phyloP scores from a whole-genome alignment of 2,113 vertebrate genomes.

The Melanostigma gelatinosum region DNA sequence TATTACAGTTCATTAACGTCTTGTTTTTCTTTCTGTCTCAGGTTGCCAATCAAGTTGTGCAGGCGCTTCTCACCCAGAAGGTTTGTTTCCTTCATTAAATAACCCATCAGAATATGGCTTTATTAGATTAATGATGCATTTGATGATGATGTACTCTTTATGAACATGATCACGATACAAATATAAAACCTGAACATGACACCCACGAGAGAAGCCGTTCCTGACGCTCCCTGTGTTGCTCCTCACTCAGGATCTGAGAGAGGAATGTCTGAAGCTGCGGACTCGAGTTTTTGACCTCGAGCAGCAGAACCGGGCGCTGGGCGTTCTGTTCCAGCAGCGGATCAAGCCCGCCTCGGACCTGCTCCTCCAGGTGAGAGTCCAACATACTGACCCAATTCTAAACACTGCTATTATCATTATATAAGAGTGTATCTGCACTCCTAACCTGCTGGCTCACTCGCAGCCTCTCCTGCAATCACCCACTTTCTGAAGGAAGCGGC shows the following conservation, averaged over 20 bases:
- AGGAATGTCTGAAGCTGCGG: constrained; percentile 92
- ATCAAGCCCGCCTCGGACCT: constrained; percentile 90
- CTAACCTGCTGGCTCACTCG: not conserved
- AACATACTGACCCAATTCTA: not conserved
- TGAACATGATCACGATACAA: too few species aligned
- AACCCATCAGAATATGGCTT: not conserved
- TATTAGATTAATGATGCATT: not conserved
- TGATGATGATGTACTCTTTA: not conserved
- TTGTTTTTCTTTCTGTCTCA: constrained; percentile 58
- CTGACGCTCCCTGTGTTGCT: not conserved
- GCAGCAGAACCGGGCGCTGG: constrained; percentile 90
- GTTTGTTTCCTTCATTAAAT: constrained; percentile 74
- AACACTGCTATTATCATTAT: too few species aligned
- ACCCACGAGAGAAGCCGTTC: not conserved
- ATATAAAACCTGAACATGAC: not conserved
- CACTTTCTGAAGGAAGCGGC: not conserved
- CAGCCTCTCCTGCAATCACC: too few species aligned
- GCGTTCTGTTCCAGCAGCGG: constrained; percentile 90
- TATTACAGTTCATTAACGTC: not conserved
- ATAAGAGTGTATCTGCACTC: not conserved
- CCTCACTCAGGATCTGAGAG: constrained; percentile 87
- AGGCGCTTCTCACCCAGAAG: constrained; percentile 96
- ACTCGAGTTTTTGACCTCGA: constrained; percentile 94
- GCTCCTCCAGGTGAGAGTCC: constrained; percentile 88
- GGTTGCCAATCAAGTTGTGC: constrained; percentile 96